Evolutionary conservation across 2,888 invertebrate genomes (phyloP), one percentile per base, ranked within the genome.

Genomic region (Orthosia incerta): DNA sequence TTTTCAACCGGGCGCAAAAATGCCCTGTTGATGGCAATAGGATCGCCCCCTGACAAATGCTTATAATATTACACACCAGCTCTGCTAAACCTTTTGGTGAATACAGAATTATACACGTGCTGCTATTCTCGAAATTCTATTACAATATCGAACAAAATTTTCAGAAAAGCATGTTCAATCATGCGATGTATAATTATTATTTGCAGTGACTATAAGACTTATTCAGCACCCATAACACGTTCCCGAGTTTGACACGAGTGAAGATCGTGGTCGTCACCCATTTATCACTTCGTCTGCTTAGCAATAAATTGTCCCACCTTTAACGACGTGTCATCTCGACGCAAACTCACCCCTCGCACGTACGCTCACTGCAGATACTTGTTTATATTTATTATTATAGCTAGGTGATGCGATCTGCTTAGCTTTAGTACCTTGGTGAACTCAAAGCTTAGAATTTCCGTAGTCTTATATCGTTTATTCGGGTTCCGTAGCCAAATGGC

Each of bases 251-350:
- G 80, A 71, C 80, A 64, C 31, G 56, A 79, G 55, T 50, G 59
- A 51, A 79, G 66, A 81, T 83, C 79, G 66, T 64, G 83, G 80
- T 83, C 79, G 56, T 71, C 80, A 75, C 63, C 70, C 71, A 81
- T 81, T 81, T 81, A 81, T 81, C 80, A 81, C 75, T 74, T 83
- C 74, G 79, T 79, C 83, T 83, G 83, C 53, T 83, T 67, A 61
- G 71, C 71, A 83, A 80, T 80, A 81, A 81, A 81, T 81, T 79
- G 80, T 75, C 63, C 63, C 56, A 81, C 80, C 80, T 83, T 73
- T 83, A 83, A 81, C 80, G 80, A 81, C 57, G 80, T 81, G 80
- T 83, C 80, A 83, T 67, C 80, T 79, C 74, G 59, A 57, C 63
- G 75, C 50, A 66, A 83, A 75, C 80, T 79, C 62, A 50, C 51